Evolutionary conservation across 2,113 vertebrate species (phyloP).

Genomic region (Vulpes lagopus): DNA sequence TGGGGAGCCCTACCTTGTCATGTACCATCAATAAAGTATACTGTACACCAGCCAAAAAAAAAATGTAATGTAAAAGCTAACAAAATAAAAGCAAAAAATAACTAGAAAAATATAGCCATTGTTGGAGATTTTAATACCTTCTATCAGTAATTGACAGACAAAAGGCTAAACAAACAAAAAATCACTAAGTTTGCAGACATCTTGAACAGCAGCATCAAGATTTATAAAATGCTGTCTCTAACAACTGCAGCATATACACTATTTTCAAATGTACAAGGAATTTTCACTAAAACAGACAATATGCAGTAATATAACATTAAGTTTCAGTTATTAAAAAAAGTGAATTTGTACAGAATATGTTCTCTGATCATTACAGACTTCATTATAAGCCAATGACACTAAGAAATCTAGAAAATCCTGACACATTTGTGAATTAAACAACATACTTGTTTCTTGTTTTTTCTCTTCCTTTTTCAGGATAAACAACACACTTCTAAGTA

Average conservation of each 20-base stretch:
- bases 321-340: neutral
- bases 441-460: neutral
- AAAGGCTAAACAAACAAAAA: neutral
- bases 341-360: neutral
- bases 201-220: neutral
- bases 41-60: neutral
- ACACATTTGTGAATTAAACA: neutral
- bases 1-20: no score
- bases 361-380: neutral
- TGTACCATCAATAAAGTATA: no score
- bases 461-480: neutral
- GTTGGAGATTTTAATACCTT: neutral
- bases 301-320: neutral
- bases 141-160: neutral
- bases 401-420: neutral
- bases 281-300: neutral
- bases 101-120: neutral
- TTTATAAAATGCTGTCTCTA: neutral
- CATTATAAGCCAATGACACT: slow-evolving; percentile 14
- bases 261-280: neutral
- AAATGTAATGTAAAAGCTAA: neutral
- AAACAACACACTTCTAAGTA: neutral
- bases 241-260: neutral
- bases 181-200: neutral
- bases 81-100: neutral